Conservation (phyloP, 1,140 invertebrate species). For the Aethina tumida region DNA sequence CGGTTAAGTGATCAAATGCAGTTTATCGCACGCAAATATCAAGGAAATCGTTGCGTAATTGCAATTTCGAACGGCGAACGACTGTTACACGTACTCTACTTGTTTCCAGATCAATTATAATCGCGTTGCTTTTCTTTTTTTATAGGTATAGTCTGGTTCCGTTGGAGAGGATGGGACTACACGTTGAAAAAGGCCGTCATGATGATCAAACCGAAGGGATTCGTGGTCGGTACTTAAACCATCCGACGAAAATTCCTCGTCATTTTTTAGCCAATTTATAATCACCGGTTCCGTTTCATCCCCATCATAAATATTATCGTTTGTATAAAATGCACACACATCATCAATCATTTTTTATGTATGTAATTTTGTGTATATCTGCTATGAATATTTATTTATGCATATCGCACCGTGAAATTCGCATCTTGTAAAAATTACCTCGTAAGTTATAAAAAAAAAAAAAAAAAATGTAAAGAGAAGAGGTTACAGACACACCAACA, state of each 20-base stretch:
- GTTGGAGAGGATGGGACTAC: slow-evolving; percentile 90
- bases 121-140: slow-evolving; percentile 11
- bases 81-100: neutral
- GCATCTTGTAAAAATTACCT: neutral
- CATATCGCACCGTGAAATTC: neutral
- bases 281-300: slow-evolving; percentile 18
- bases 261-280: slow-evolving; percentile 21
- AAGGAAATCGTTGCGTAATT: neutral
- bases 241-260: neutral
- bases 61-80: neutral
- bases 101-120: neutral
- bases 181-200: slow-evolving; percentile 78
- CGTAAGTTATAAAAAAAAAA: neutral
- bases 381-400: neutral
- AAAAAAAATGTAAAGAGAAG: no score
- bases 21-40: no score
- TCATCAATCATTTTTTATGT: slow-evolving; percentile 5
- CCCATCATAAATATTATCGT: slow-evolving; percentile 4
- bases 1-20: no score
- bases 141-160: slow-evolving; percentile 84
- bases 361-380: slow-evolving; percentile 1
- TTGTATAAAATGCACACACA: slow-evolving; percentile 5
- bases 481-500: no score
- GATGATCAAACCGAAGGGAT: slow-evolving; percentile 79
- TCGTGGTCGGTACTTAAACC: slow-evolving; percentile 31